Evolutionary conservation across 2,888 invertebrate species (phyloP), one percentile per base, ranked within the genome.

Genomic region (Mechanitis messenoides): DNA sequence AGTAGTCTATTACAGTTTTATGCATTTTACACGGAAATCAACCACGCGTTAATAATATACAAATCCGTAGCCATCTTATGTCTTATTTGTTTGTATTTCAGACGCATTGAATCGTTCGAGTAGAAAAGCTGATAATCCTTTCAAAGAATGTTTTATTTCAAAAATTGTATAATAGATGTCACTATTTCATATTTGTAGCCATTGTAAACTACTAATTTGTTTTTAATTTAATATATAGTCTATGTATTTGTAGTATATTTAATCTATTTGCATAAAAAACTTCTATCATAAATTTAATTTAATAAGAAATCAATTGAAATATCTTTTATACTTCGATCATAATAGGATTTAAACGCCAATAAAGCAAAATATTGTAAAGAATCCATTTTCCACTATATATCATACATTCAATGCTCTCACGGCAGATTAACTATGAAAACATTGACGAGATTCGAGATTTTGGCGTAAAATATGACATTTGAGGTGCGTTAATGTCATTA

Each of bases 351-450:
- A 31, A 50, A 50, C 28, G 31, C 2, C 9, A 50, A 50, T 50
- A 50, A 50, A 50, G 47, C 20, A 2, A 28, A 28, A 28, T 47
- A 11, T 50, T 50, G 50, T 50, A 31, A 50, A 11, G 50, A 50
- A 50, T 50, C 4, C 31, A 50, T 50, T 31, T 50, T 50, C 31
- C 28, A 35, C 35, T 33, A 53, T 53, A 58, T 55, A 55, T 60
- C 50, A 53, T 35, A 58, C 45, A 42, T 62, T 63, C 58, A 64
- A 66, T 66, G 66, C 68, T 66, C 64, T 68, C 60, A 68, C 68
- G 62, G 58, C 63, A 68, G 68, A 68, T 66, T 68, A 68, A 63
- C 58, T 61, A 55, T 33, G 62, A 64, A 61, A 60, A 55, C 38
- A 50, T 42, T 42, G 7, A 9, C 6, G 9, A 20, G 42, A 3